Evolutionary conservation across 2,797 vertebrate genomes (phyloP).

Genomic region (Ctenochaetus hawaiiensis): DNA sequence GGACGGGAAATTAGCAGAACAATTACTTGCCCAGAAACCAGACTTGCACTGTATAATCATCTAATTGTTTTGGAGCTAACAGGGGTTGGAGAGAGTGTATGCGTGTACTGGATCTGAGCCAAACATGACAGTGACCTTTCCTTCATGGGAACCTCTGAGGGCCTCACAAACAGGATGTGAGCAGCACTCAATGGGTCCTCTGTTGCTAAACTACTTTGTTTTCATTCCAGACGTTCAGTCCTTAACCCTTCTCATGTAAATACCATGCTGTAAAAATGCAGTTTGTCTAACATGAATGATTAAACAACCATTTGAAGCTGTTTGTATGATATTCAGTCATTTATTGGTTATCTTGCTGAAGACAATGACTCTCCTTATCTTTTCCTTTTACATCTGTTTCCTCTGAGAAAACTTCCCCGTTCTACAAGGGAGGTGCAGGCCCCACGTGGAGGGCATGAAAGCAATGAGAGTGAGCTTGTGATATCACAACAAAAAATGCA

Average conservation of each 20-base stretch:
- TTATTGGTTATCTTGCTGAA: neutral
- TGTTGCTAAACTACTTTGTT: conserved; percentile 49
- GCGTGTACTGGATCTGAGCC: conserved; percentile 71
- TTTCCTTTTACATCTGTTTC: neutral
- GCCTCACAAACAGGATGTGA: conserved; percentile 77
- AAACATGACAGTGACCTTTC: conserved; percentile 74
- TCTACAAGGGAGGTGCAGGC: neutral
- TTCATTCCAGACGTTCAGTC: conserved; percentile 34
- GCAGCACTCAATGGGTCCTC: conserved; percentile 50
- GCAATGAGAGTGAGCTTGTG: neutral
- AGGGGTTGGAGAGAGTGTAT: conserved; percentile 30
- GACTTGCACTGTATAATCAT: conserved; percentile 29
- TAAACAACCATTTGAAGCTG: neutral
- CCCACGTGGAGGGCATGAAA: neutral
- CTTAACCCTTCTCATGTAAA: conserved; percentile 19
- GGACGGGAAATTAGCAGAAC: conserved; percentile 3
- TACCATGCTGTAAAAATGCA: conserved; percentile 5
- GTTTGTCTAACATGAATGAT: neutral
- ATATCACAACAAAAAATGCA: neutral
- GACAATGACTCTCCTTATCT: too few relatives aligned
- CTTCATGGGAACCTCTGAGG: conserved; percentile 57
- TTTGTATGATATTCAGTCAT: neutral
- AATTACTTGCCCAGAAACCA: conserved; percentile 16
- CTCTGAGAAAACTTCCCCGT: neutral
- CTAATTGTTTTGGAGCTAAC: conserved; percentile 35